phyloP scores from a whole-genome alignment of 2,113 vertebrate species.

The Pipa parva region DNA sequence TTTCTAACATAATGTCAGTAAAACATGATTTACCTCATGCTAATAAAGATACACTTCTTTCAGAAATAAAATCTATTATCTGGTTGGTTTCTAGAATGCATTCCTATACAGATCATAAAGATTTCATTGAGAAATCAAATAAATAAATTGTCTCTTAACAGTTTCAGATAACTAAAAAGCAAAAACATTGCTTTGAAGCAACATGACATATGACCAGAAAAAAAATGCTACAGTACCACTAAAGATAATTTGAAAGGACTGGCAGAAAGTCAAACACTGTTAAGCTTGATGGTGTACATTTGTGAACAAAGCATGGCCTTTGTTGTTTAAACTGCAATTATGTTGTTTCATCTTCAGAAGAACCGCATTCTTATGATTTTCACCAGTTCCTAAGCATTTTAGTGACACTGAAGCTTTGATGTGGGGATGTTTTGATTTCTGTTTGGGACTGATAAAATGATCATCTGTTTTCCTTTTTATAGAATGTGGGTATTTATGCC shows the following conservation, averaged over 20 bases:
- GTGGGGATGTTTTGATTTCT: constrained; percentile 21
- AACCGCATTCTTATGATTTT: constrained; percentile 33
- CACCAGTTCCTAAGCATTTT: constrained; percentile 28
- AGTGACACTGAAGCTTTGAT: constrained; percentile 31
- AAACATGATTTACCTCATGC: no score
- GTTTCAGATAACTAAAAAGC: constrained; percentile 27
- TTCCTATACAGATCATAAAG: constrained; percentile 25
- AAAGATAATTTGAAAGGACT: constrained; percentile 38
- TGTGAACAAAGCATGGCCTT: constrained; percentile 27
- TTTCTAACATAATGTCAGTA: no score
- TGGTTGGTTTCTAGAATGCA: not conserved
- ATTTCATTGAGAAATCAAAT: constrained; percentile 1
- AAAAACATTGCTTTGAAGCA: constrained; percentile 30
- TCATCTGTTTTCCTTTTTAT: constrained; percentile 10
- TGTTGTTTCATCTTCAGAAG: constrained; percentile 39
- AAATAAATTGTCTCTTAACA: constrained; percentile 20
- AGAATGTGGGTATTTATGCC: not conserved
- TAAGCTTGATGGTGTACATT: constrained; percentile 28
- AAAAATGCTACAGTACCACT: constrained; percentile 9
- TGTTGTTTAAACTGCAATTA: constrained; percentile 25
- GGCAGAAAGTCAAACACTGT: constrained; percentile 24
- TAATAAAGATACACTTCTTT: no score
- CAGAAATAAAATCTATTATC: no score
- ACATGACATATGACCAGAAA: constrained; percentile 29
- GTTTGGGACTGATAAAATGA: constrained; percentile 31